phyloP scores from a whole-genome alignment of 1,140 invertebrate species.

The Drosophila oshimai region DNA sequence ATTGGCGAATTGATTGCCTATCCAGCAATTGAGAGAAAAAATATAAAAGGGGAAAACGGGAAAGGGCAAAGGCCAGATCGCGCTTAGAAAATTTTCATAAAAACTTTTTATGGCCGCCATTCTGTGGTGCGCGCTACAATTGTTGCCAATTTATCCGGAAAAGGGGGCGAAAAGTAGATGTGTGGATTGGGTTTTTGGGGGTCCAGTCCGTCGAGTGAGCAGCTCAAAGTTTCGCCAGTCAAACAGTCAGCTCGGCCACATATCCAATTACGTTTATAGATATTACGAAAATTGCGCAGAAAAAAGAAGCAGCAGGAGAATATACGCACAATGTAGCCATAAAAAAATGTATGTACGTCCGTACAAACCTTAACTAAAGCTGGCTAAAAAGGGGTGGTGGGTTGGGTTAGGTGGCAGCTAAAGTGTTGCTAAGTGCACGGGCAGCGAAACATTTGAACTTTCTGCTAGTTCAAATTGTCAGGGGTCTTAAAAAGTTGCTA shows the following conservation, averaged over 20 bases:
- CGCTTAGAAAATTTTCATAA: slow-evolving; percentile 73
- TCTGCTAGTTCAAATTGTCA: slow-evolving; percentile 50
- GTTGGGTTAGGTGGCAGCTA: slow-evolving; percentile 15
- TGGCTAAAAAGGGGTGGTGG: slow-evolving; percentile 4
- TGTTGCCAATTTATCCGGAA: slow-evolving; percentile 73
- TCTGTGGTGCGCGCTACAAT: slow-evolving; percentile 61
- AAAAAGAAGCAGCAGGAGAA: slow-evolving; percentile 13
- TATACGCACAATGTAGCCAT: slow-evolving; percentile 67
- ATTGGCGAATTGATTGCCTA: slow-evolving; percentile 72
- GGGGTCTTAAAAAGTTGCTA: slow-evolving; percentile 48
- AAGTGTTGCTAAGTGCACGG: slow-evolving; percentile 54
- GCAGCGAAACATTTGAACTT: slow-evolving; percentile 64
- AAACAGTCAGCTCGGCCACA: slow-evolving; percentile 50
- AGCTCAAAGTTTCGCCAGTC: slow-evolving; percentile 43
- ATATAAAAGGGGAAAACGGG: slow-evolving; percentile 1
- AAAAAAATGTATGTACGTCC: slow-evolving; percentile 43
- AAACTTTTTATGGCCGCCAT: slow-evolving; percentile 74
- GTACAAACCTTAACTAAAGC: slow-evolving; percentile 54
- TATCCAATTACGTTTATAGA: slow-evolving; percentile 79
- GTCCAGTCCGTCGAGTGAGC: slow-evolving; percentile 6
- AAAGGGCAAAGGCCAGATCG: slow-evolving; percentile 3
- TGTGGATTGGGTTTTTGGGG: slow-evolving; percentile 17
- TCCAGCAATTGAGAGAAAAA: slow-evolving; percentile 17
- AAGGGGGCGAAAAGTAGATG: slow-evolving; percentile 10
- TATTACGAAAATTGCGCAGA: slow-evolving; percentile 58